Evolutionary conservation across 2,797 vertebrate genomes (phyloP).

Genomic region (Fistularia commersonii): DNA sequence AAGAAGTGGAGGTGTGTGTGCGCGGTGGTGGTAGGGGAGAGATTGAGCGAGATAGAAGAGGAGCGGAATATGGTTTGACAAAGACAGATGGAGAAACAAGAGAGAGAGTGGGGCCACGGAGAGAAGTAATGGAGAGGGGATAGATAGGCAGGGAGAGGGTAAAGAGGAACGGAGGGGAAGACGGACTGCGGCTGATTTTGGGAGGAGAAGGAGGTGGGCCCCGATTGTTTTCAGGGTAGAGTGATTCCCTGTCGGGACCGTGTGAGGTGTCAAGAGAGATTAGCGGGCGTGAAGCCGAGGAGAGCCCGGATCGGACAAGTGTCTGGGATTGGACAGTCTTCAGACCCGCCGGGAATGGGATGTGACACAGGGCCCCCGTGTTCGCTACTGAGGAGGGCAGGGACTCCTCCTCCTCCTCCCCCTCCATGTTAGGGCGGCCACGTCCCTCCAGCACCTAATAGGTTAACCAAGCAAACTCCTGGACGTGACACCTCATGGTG

Average conservation of each 20-base stretch:
- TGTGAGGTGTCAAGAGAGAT: constrained; percentile 70
- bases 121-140: constrained; percentile 52
- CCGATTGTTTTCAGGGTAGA: constrained; percentile 72
- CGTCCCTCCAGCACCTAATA: constrained; percentile 24
- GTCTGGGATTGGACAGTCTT: constrained; percentile 64
- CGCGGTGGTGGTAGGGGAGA: constrained; percentile 33
- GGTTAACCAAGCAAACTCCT: constrained; percentile 13
- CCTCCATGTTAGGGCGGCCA: constrained; percentile 34
- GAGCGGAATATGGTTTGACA: constrained; percentile 59
- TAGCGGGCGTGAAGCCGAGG: constrained; percentile 57
- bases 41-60: constrained; percentile 54
- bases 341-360: constrained; percentile 65
- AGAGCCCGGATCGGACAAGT: constrained; percentile 68
- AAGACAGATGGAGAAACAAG: constrained; percentile 66
- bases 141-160: constrained; percentile 47
- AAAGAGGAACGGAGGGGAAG: constrained; percentile 30
- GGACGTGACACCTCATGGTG: background rate
- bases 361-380: constrained; percentile 57
- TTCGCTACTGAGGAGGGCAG: constrained; percentile 24
- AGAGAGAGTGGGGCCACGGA: constrained; percentile 55
- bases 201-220: constrained; percentile 35
- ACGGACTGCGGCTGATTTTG: constrained; percentile 43
- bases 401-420: constrained; percentile 4
- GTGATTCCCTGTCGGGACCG: constrained; percentile 60
- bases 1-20: constrained; percentile 29